phyloP scores from a whole-genome alignment of 2,888 invertebrate species.

The Argyresthia goedartella region DNA sequence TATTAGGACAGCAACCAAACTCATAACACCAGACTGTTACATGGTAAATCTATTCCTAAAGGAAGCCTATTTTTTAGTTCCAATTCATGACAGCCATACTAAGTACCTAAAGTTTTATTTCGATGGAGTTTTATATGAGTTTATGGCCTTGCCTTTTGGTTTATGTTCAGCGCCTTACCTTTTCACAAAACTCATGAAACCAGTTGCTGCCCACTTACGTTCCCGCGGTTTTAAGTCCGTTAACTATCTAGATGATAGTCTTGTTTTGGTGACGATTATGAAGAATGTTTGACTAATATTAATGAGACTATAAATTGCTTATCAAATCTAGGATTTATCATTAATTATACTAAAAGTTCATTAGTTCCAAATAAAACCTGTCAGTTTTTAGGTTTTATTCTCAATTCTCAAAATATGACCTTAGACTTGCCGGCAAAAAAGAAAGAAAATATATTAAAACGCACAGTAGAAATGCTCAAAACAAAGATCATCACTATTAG shows the following conservation, averaged over 20 bases:
- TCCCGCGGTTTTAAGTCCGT: background rate
- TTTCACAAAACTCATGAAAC: background rate
- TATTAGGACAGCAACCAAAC: constrained; percentile 7
- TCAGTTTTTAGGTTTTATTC: background rate
- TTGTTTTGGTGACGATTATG: background rate
- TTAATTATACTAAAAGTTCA: background rate
- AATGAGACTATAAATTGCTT: background rate
- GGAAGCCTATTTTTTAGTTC: constrained; percentile 6
- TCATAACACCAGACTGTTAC: constrained; percentile 2
- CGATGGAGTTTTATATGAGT: background rate
- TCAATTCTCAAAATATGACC: background rate
- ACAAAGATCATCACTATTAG: too few relatives aligned
- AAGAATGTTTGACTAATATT: background rate
- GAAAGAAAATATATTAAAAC: background rate
- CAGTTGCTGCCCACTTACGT: background rate
- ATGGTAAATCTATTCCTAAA: constrained; percentile 5
- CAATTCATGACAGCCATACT: background rate
- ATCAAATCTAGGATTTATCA: background rate
- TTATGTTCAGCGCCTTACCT: constrained; percentile 1
- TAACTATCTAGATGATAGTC: background rate
- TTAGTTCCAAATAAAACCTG: background rate
- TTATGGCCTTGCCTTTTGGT: background rate
- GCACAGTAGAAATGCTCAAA: too few relatives aligned
- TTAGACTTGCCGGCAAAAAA: background rate
- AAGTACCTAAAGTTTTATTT: constrained; percentile 5